These are phyloP conservation scores for Macropus fuliginosus DNA, from an alignment of 2,797 vertebrate species.

Conservation along the genomic window DNA sequence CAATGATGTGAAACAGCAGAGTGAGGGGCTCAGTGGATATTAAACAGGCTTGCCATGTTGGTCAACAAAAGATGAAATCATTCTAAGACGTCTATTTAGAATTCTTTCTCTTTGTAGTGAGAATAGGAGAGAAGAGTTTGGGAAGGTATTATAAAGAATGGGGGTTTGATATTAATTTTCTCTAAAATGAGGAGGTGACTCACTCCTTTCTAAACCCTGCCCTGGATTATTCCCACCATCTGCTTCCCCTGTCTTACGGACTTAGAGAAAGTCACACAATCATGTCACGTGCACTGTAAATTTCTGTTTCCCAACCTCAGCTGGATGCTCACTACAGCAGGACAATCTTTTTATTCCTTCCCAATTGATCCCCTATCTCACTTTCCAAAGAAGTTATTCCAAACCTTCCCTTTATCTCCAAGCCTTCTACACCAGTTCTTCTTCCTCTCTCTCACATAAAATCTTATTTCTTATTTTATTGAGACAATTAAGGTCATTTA, in stretches of 20 bases:
- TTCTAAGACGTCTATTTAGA: background rate
- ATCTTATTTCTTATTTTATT: background rate
- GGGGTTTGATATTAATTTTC: background rate
- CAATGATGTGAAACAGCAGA: slow-evolving; percentile 34
- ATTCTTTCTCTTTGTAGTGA: background rate
- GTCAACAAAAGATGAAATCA: slow-evolving; percentile 5
- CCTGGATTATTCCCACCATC: background rate
- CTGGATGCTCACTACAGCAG: background rate
- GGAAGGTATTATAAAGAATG: background rate
- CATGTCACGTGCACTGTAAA: background rate
- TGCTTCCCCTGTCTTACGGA: background rate
- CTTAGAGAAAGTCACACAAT: background rate
- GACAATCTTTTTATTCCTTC: background rate
- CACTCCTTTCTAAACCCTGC: background rate
- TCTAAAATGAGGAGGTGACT: background rate
- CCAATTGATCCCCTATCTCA: background rate
- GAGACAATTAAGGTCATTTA: background rate
- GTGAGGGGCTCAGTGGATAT: slow-evolving; percentile 45
- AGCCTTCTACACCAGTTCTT: background rate
- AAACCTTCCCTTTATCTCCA: background rate
- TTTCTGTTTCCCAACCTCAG: background rate
- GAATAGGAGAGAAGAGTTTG: background rate
- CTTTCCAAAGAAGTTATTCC: background rate
- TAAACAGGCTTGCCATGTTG: background rate
- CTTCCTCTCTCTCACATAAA: background rate